Evolutionary conservation across 2,888 invertebrate genomes (phyloP).

Genomic region (Neoaliturus tenellus): DNA sequence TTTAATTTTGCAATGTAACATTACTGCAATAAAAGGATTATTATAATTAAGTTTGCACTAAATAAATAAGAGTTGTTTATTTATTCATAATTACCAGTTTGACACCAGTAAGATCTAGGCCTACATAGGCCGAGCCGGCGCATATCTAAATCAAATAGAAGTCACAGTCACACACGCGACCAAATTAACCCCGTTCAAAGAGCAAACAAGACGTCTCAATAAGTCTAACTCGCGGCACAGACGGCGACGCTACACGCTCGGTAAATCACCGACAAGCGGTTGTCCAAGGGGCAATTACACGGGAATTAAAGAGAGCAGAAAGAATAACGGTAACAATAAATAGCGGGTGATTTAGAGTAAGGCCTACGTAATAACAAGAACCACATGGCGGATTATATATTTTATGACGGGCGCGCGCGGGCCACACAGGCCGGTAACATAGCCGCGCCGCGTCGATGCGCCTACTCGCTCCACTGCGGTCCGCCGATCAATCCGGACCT

Average conservation of each 20-base stretch:
- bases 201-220: background rate
- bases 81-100: no score
- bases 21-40: no score
- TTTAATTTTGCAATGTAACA: no score
- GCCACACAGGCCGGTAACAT: background rate
- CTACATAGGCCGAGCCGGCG: no score
- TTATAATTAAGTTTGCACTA: no score
- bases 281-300: conserved; percentile 18
- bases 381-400: conserved; percentile 38
- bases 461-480: background rate
- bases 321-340: conserved; percentile 45
- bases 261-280: background rate
- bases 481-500: background rate
- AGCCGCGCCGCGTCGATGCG: background rate
- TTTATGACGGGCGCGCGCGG: conserved; percentile 36
- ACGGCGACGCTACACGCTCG: background rate
- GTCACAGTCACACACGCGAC: no score
- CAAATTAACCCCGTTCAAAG: background rate
- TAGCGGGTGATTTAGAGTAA: conserved; percentile 22
- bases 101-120: no score
- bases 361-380: conserved; percentile 21
- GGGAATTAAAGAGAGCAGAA: conserved; percentile 18
- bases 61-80: no score
- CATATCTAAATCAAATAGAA: no score
- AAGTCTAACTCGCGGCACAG: background rate